Conservation (phyloP, 2,888 invertebrate species). For the Pogonocherus hispidulus region DNA sequence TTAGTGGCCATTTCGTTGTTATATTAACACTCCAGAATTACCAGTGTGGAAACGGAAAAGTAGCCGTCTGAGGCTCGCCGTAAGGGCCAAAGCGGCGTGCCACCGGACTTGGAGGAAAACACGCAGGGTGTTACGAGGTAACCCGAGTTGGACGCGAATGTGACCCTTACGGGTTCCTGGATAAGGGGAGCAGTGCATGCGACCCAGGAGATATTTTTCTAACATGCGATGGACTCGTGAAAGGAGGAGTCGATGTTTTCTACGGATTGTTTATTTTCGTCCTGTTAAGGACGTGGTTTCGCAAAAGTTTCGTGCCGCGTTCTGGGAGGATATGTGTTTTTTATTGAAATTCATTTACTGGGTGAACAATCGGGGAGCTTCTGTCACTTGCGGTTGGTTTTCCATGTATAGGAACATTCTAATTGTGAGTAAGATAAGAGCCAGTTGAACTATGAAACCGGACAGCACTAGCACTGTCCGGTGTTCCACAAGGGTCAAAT, state of each 20-base stretch:
- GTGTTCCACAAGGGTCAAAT: too few species aligned
- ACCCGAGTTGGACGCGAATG: constrained; percentile 38
- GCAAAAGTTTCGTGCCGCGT: not conserved
- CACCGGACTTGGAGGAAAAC: constrained; percentile 33
- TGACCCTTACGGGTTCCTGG: constrained; percentile 42
- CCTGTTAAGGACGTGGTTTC: not conserved
- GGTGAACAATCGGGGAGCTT: too few species aligned
- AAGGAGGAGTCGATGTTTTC: constrained; percentile 39
- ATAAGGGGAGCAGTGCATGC: constrained; percentile 42
- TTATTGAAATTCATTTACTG: too few species aligned
- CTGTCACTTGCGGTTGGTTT: too few species aligned
- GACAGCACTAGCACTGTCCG: too few species aligned
- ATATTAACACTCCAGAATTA: constrained; percentile 62
- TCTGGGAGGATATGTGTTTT: too few species aligned
- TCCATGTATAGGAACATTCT: too few species aligned
- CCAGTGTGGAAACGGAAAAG: constrained; percentile 50
- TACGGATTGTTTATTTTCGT: not conserved
- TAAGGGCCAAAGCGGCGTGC: constrained; percentile 50
- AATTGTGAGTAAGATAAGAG: too few species aligned
- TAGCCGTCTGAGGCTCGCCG: constrained; percentile 33
- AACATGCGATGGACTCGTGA: constrained; percentile 50
- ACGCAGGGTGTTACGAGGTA: constrained; percentile 49
- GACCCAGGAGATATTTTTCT: constrained; percentile 51
- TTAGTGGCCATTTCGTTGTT: constrained; percentile 69
- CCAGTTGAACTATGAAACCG: too few species aligned